These are phyloP conservation scores for Siderastrea radians DNA, from an alignment of 92 coral and sea anemone species.

Conservation along the genomic window DNA sequence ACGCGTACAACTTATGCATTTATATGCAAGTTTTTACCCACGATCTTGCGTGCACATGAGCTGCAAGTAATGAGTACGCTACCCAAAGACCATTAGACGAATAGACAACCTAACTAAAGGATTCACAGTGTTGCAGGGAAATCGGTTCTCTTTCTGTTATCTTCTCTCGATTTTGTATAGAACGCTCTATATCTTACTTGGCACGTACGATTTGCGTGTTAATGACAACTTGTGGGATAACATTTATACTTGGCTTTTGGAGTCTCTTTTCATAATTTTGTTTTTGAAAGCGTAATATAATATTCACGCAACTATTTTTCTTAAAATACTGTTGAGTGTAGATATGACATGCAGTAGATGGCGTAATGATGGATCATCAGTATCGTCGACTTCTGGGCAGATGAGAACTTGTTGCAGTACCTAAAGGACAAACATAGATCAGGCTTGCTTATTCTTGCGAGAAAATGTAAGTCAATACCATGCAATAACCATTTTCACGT, in stretches of 20 bases:
- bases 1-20: too few relatives aligned
- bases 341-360: too few relatives aligned
- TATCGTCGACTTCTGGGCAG: conserved; percentile 41
- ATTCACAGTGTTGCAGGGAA: too few relatives aligned
- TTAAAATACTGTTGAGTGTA: too few relatives aligned
- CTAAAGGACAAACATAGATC: background rate
- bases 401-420: conserved; percentile 22
- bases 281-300: background rate
- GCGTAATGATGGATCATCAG: background rate
- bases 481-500: too few relatives aligned
- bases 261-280: background rate
- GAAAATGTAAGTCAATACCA: too few relatives aligned
- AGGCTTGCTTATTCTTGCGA: too few relatives aligned
- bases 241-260: background rate
- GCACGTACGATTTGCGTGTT: background rate
- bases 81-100: too few relatives aligned
- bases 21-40: too few relatives aligned
- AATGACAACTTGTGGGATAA: background rate
- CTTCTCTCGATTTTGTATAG: background rate
- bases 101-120: too few relatives aligned
- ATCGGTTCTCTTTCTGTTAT: background rate
- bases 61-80: too few relatives aligned
- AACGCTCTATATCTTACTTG: background rate
- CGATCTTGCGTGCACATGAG: too few relatives aligned
- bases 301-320: background rate